phyloP scores from a whole-genome alignment of 2,888 invertebrate genomes.

The Stramonita haemastoma region DNA sequence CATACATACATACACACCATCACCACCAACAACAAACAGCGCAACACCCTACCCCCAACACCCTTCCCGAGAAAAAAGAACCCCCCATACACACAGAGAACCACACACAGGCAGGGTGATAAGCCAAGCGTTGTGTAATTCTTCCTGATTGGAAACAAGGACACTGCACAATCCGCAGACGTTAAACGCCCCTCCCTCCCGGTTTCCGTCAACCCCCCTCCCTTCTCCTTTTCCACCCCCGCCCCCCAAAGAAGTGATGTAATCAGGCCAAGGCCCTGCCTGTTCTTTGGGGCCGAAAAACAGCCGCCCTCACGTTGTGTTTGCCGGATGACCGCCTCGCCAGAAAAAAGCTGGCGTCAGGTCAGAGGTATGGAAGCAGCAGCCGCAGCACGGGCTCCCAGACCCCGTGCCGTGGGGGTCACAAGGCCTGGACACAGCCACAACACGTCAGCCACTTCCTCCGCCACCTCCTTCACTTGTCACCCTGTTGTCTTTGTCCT shows the following conservation, averaged over 20 bases:
- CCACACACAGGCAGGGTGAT: background rate
- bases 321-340: constrained; percentile 8
- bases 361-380: background rate
- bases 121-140: constrained; percentile 16
- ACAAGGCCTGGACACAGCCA: background rate
- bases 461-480: background rate
- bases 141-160: constrained; percentile 27
- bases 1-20: too few relatives aligned
- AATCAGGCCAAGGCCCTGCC: constrained; percentile 31
- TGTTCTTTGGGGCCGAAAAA: constrained; percentile 27
- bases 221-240: background rate
- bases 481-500: constrained; percentile 12
- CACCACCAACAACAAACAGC: too few relatives aligned
- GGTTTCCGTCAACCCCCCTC: background rate
- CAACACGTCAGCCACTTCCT: constrained; percentile 21
- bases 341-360: background rate
- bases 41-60: too few relatives aligned
- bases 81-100: too few relatives aligned
- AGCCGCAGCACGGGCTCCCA: background rate
- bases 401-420: constrained; percentile 18
- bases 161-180: constrained; percentile 15
- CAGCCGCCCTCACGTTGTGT: constrained; percentile 6
- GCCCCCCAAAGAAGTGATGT: constrained; percentile 16
- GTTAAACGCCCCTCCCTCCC: constrained; percentile 12
- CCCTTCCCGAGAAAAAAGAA: too few relatives aligned